phyloP scores from a whole-genome alignment of 2,888 invertebrate genomes.

The Agrenia bidenticulata region DNA sequence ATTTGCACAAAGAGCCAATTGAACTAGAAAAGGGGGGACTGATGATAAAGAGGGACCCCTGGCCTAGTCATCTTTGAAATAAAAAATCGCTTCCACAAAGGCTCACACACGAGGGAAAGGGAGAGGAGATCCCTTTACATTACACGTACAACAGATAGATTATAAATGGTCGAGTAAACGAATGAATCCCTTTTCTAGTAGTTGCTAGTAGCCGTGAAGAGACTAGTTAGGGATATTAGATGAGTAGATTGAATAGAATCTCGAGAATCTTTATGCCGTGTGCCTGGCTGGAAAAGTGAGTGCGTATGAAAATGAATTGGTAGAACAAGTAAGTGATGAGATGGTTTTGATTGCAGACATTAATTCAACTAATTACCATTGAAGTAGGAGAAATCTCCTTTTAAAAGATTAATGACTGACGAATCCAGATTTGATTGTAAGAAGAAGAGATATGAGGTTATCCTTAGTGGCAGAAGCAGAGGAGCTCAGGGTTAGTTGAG shows the following conservation, averaged over 20 bases:
- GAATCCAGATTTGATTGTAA: constrained; percentile 4
- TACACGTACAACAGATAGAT: not conserved
- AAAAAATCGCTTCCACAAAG: not conserved
- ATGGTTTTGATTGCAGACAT: not conserved
- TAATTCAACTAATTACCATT: constrained; percentile 5
- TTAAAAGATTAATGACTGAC: constrained; percentile 4
- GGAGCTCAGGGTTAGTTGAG: no score
- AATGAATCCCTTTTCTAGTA: constrained; percentile 2
- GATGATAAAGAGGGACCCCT: constrained; percentile 15
- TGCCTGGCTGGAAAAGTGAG: not conserved
- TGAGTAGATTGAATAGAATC: not conserved
- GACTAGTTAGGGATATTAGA: not conserved
- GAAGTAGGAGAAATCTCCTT: constrained; percentile 4
- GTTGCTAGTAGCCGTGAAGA: no score
- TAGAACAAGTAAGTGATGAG: not conserved
- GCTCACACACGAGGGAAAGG: constrained; percentile 6
- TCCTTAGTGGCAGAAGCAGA: not conserved
- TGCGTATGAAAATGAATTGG: not conserved
- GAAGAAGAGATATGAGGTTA: not conserved
- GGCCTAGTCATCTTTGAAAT: constrained; percentile 6
- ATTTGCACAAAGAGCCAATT: constrained; percentile 43
- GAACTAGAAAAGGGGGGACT: constrained; percentile 30
- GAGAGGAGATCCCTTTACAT: no score
- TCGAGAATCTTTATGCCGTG: no score
- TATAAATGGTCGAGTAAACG: not conserved